These are phyloP conservation scores for Sylvicapra grimmia DNA, from an alignment of 2,113 vertebrate species.

Conservation along the genomic window DNA sequence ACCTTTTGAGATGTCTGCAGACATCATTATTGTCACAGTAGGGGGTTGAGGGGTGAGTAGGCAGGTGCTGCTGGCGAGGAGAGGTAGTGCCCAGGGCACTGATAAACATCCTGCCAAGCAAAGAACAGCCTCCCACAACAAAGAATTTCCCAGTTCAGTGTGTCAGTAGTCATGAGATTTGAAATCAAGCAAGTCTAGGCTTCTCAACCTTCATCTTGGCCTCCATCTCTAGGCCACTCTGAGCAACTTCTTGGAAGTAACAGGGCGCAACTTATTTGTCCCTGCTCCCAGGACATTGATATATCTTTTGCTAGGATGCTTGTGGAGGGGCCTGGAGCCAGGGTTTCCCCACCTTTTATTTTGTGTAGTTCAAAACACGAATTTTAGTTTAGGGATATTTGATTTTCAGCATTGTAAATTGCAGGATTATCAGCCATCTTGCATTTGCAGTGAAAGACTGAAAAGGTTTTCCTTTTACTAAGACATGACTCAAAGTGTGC, in stretches of 20 bases:
- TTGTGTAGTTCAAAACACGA: not conserved
- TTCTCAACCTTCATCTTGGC: not conserved
- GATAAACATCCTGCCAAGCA: not conserved
- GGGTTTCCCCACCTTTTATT: not conserved
- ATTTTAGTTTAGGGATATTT: conserved; percentile 1
- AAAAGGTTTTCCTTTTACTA: not conserved
- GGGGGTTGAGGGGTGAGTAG: not conserved
- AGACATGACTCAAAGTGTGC: not conserved
- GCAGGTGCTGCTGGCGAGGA: not conserved
- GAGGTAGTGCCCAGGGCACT: not conserved
- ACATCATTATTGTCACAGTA: not conserved
- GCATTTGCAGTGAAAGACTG: not conserved
- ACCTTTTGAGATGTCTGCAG: not conserved
- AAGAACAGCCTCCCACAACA: not conserved
- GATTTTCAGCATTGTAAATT: not conserved
- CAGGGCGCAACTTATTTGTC: not conserved
- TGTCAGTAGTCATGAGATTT: not conserved
- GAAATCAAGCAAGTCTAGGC: not conserved
- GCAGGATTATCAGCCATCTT: not conserved
- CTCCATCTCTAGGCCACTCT: not conserved
- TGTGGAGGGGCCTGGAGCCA: not conserved
- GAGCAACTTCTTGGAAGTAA: not conserved
- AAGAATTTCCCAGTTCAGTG: not conserved
- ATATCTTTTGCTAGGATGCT: not conserved
- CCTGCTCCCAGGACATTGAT: not conserved